These are phyloP conservation scores for Apostichopus parvimensis DNA, from an alignment of 35 echinoderm and acorn worm genomes.

Conservation along the genomic window DNA sequence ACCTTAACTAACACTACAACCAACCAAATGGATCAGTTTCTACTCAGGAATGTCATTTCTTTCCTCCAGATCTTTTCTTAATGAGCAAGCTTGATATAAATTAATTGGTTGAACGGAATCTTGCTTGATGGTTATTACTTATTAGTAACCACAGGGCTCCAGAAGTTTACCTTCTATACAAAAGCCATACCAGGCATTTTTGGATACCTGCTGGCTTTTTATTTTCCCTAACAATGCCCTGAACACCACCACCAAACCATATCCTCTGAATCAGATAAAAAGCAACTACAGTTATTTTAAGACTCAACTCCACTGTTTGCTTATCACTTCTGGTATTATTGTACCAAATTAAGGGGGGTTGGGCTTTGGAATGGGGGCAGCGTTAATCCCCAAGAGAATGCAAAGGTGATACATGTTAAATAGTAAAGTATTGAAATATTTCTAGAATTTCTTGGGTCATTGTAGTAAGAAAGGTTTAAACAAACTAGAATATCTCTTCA, in stretches of 20 bases:
- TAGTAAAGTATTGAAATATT: too few relatives aligned
- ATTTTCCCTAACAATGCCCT: neutral
- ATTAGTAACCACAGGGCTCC: neutral
- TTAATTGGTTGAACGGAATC: constrained; percentile 14
- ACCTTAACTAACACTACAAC: too few relatives aligned
- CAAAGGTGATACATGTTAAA: too few relatives aligned
- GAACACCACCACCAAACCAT: neutral
- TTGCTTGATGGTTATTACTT: neutral
- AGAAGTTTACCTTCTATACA: neutral
- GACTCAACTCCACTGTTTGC: neutral
- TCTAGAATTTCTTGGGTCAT: too few relatives aligned
- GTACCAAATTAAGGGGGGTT: neutral
- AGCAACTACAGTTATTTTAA: neutral
- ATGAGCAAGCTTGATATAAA: neutral
- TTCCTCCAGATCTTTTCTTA: neutral
- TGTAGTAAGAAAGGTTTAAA: neutral
- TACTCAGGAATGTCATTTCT: neutral
- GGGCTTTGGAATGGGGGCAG: neutral
- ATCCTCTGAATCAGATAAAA: neutral
- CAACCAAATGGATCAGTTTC: neutral
- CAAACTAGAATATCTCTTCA: neutral
- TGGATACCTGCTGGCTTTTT: constrained; percentile 15
- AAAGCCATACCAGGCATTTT: constrained; percentile 29
- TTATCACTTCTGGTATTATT: constrained; percentile 16
- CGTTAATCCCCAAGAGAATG: too few relatives aligned